Evolutionary conservation across 2,888 invertebrate species (phyloP).

Genomic region (Heliconius ethilla): DNA sequence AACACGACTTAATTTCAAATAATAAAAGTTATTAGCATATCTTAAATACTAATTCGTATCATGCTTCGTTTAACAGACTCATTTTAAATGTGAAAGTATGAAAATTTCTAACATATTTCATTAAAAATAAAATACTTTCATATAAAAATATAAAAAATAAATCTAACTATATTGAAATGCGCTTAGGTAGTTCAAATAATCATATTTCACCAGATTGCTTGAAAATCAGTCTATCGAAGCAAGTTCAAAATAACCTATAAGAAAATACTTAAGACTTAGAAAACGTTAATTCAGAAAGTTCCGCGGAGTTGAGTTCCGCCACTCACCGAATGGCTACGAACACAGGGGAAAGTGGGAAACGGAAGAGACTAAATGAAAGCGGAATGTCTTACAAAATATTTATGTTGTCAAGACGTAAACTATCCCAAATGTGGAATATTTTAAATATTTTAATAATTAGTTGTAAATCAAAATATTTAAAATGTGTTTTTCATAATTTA

Average conservation of each 20-base stretch:
- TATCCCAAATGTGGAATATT: too few species aligned
- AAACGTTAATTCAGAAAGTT: too few species aligned
- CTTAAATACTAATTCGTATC: not conserved
- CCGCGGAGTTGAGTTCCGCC: too few species aligned
- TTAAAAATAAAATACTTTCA: conserved; percentile 1
- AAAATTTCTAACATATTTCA: not conserved
- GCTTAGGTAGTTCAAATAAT: not conserved
- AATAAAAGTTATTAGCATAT: not conserved
- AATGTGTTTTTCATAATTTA: too few species aligned
- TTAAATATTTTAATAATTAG: too few species aligned
- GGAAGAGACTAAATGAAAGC: too few species aligned
- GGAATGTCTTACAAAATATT: too few species aligned
- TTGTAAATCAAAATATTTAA: too few species aligned
- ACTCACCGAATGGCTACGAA: too few species aligned
- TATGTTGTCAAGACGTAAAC: too few species aligned
- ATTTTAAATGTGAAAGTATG: not conserved
- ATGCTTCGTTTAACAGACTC: not conserved
- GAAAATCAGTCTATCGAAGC: not conserved
- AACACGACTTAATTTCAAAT: not conserved
- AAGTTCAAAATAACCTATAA: not conserved
- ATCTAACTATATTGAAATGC: not conserved
- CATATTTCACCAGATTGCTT: not conserved
- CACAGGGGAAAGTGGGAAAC: too few species aligned
- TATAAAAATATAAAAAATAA: not conserved
- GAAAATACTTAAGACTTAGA: too few species aligned